Evolutionary conservation across 2,797 vertebrate species (phyloP), one percentile per base, ranked within the genome.

Genomic region (Remorina albescens): DNA sequence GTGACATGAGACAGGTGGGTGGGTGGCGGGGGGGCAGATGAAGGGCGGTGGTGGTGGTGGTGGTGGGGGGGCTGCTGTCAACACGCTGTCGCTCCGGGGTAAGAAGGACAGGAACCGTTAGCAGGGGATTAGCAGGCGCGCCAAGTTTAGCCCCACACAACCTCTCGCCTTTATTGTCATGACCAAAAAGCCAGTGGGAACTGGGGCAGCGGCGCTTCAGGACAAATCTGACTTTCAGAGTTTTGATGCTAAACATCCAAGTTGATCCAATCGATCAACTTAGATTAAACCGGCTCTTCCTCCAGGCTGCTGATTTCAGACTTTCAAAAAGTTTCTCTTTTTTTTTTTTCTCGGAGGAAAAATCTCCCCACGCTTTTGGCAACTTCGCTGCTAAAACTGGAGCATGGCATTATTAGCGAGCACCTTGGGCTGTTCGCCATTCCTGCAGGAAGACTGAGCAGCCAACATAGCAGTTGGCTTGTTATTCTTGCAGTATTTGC

Each of bases 31-130:
- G 37, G 37, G 15, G 37, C 25, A 60, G 41, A 42, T 42, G 41
- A 16, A 56, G 62, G 71, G 78, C 41, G 67, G 51, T 28, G 61
- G 46, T 21, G 67, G 67, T 21, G 47, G 59, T 28, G 71, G 57
- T 88, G 92, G 94, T 92, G 95, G 82, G 79, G 95, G 92, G 93
- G 92, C 92, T 86, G 91, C 94, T 92, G 93, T 93, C 93, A 91
- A 26, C 94, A 91, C 75, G 30, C 85, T 91, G 89, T 91, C 79
- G 82, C 88, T 86, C 18, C 62, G 93, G 95, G 92, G 95, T 93
- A 92, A 93, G 94, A 94, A 92, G 94, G 95, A 93, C 94, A 93
- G 95, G 95, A 96, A 94, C 92, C 62, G 90, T 94, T 96, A 92
- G 93, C 94, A 89, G 93, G 83, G 94, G 95, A 96, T 97, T 95